A percentile compares a stretch with the other conserved stretches of the same genome.
phyloP scores from a whole-genome alignment of 1,140 invertebrate genomes.

The Ostrea denselamellosa region DNA sequence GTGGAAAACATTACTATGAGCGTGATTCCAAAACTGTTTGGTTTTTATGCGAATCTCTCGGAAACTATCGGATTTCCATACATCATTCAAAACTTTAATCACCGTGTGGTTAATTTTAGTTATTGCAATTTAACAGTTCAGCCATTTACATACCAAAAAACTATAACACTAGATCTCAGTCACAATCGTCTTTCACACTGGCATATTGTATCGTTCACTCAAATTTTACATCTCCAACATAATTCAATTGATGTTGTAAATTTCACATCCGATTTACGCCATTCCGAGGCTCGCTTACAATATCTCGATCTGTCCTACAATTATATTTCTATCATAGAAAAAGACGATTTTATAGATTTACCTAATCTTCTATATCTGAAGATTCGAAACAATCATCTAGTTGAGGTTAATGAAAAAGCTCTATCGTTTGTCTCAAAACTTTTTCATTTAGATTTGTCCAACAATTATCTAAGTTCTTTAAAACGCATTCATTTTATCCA shows the following conservation, averaged over 20 bases:
- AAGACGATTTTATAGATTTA: neutral
- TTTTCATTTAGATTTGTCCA: neutral
- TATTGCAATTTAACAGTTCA: neutral
- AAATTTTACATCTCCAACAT: conserved; percentile 6
- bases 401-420: neutral
- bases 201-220: neutral
- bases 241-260: neutral
- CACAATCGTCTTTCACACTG: neutral
- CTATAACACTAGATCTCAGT: neutral
- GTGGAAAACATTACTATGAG: neutral
- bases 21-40: neutral
- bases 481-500: conserved; percentile 24
- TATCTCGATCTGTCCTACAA: conserved; percentile 44
- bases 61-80: neutral
- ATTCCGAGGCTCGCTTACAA: neutral
- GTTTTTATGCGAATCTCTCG: neutral
- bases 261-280: neutral
- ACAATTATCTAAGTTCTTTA: neutral
- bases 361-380: conserved; percentile 15
- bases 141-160: neutral
- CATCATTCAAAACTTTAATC: neutral
- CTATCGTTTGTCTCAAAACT: neutral
- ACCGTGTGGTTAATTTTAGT: neutral
- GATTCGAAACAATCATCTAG: neutral
- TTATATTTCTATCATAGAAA: neutral